Percentiles rank a stretch among this genome's conserved stretches.
These are phyloP conservation scores for Pharmacophagus antenor DNA, from an alignment of 2,888 invertebrate genomes.

Conservation along the genomic window DNA sequence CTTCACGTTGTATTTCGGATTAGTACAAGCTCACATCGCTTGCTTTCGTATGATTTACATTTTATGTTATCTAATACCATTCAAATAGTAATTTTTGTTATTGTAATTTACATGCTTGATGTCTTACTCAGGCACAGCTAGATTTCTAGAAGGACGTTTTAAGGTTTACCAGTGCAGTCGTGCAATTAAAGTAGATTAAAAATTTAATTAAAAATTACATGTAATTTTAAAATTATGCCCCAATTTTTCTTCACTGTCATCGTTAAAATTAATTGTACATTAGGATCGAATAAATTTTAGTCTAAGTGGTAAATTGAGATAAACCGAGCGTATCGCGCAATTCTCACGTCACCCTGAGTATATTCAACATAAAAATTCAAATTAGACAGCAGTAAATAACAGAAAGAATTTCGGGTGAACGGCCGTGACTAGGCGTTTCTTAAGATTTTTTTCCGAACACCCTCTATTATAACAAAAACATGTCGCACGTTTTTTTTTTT, in stretches of 20 bases:
- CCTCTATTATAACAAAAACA: conserved; percentile 66
- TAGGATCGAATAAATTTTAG: conserved; percentile 23
- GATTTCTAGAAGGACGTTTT: background rate
- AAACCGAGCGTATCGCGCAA: conserved; percentile 24
- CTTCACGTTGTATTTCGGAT: conserved; percentile 32
- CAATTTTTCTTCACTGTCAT: background rate
- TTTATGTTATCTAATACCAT: background rate
- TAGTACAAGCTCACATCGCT: conserved; percentile 17
- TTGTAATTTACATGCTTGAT: too few species aligned
- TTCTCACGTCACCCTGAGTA: conserved; percentile 29
- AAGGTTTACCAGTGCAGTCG: background rate
- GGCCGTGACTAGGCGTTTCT: conserved; percentile 45
- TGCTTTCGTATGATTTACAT: background rate
- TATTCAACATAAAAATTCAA: conserved; percentile 40
- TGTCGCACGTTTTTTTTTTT: conserved; percentile 49
- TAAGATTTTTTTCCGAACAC: conserved; percentile 53
- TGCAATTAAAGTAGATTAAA: background rate
- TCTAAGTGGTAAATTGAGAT: conserved; percentile 23
- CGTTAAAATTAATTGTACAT: conserved; percentile 15
- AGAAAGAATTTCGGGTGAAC: conserved; percentile 62
- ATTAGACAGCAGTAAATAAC: conserved; percentile 56
- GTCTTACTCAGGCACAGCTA: too few species aligned
- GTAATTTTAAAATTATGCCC: background rate
- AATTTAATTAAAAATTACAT: background rate
- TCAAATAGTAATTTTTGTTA: too few species aligned